Evolutionary conservation across 2,113 vertebrate genomes (phyloP).

Genomic region (Oreochromis tanganicae): DNA sequence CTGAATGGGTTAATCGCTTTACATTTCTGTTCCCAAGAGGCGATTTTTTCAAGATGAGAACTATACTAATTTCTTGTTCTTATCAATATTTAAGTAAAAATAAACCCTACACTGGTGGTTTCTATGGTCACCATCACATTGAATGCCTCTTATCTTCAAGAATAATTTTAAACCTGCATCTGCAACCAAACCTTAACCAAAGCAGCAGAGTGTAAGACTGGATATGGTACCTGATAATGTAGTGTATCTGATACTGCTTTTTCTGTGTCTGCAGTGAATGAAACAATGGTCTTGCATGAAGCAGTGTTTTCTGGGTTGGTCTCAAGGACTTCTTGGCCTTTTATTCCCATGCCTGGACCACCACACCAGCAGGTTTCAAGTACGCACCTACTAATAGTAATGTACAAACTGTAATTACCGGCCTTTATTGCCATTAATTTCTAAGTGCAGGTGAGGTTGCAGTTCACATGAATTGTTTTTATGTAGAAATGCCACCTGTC

Average conservation of each 20-base stretch:
- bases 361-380: background rate
- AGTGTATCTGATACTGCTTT: background rate
- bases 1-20: background rate
- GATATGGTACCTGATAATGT: background rate
- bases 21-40: background rate
- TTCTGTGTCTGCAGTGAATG: background rate
- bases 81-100: background rate
- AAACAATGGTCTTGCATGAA: background rate
- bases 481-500: background rate
- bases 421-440: background rate
- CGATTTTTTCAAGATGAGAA: background rate
- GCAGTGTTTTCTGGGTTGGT: background rate
- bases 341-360: background rate
- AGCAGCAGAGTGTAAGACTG: background rate
- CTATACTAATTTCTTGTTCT: background rate
- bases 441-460: background rate
- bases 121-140: background rate
- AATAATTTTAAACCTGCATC: background rate
- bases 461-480: background rate
- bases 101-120: background rate
- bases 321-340: background rate
- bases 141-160: background rate
- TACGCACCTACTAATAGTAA: background rate
- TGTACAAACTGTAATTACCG: background rate
- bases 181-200: background rate